phyloP scores from a whole-genome alignment of 2,888 invertebrate genomes.

The Buathra laborator region DNA sequence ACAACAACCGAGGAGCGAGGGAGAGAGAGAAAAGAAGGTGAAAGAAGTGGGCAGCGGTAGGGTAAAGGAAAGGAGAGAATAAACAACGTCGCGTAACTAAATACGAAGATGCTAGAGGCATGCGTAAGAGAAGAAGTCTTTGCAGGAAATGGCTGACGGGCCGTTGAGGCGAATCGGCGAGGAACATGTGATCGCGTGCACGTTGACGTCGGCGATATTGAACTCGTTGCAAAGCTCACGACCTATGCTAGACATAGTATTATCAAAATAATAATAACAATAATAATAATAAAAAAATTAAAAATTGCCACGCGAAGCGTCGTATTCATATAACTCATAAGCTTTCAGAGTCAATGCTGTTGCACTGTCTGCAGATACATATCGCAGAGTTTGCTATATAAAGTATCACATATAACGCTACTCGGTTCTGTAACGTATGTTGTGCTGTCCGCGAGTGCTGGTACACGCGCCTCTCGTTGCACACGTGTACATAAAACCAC shows the following conservation, averaged over 20 bases:
- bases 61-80: conserved; percentile 1
- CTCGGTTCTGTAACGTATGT: background rate
- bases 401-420: background rate
- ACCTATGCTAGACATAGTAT: conserved; percentile 23
- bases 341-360: conserved; percentile 23
- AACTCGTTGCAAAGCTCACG: conserved; percentile 57
- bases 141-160: conserved; percentile 77
- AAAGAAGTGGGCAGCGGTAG: background rate
- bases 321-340: conserved; percentile 1
- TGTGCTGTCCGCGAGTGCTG: background rate
- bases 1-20: background rate
- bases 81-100: conserved; percentile 15
- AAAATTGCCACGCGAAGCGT: background rate
- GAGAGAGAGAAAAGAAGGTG: background rate
- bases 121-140: conserved; percentile 76
- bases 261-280: conserved; percentile 12
- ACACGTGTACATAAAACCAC: background rate
- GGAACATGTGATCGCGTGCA: conserved; percentile 68
- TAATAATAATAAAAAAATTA: background rate
- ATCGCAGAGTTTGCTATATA: conserved; percentile 8
- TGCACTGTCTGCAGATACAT: conserved; percentile 6
- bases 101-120: conserved; percentile 74
- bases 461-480: background rate
- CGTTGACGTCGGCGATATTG: conserved; percentile 51
- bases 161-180: conserved; percentile 49